Conservation (phyloP, 2,797 vertebrate genomes). For the Takifugu ocellatus region DNA sequence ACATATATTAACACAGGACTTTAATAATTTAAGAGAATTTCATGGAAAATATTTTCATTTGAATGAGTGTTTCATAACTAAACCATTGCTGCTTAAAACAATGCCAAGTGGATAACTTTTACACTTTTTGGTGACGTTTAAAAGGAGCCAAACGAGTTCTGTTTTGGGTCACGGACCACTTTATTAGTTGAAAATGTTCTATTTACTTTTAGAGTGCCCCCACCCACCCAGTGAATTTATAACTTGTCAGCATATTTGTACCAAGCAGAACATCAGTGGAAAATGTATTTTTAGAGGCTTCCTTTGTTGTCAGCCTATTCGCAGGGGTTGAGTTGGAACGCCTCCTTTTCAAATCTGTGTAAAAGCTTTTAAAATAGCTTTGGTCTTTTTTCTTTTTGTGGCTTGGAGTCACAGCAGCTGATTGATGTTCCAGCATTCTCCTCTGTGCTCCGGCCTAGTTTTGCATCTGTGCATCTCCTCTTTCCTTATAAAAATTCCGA, state of each 20-base stretch:
- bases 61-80: too few relatives aligned
- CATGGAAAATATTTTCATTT: too few relatives aligned
- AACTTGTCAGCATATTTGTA: slow-evolving; percentile 11
- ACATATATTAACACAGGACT: too few relatives aligned
- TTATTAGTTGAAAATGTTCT: too few relatives aligned
- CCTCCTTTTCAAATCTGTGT: slow-evolving; percentile 15
- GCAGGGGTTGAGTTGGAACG: slow-evolving; percentile 4
- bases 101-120: too few relatives aligned
- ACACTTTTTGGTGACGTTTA: too few relatives aligned
- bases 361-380: slow-evolving; percentile 34
- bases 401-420: slow-evolving; percentile 19
- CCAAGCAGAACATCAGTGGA: slow-evolving; percentile 10
- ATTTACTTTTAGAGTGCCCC: too few relatives aligned
- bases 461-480: slow-evolving; percentile 48
- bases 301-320: slow-evolving; percentile 5
- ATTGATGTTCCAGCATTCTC: slow-evolving; percentile 47
- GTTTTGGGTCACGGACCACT: too few relatives aligned
- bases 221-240: too few relatives aligned
- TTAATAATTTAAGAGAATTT: too few relatives aligned
- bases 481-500: slow-evolving; percentile 72
- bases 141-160: too few relatives aligned
- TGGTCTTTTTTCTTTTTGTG: slow-evolving; percentile 10
- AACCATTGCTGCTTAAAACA: too few relatives aligned
- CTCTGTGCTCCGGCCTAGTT: slow-evolving; percentile 35
- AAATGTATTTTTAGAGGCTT: slow-evolving; percentile 26